These are phyloP conservation scores for Tenualosa ilisha DNA, from an alignment of 2,797 vertebrate genomes.

Conservation along the genomic window DNA sequence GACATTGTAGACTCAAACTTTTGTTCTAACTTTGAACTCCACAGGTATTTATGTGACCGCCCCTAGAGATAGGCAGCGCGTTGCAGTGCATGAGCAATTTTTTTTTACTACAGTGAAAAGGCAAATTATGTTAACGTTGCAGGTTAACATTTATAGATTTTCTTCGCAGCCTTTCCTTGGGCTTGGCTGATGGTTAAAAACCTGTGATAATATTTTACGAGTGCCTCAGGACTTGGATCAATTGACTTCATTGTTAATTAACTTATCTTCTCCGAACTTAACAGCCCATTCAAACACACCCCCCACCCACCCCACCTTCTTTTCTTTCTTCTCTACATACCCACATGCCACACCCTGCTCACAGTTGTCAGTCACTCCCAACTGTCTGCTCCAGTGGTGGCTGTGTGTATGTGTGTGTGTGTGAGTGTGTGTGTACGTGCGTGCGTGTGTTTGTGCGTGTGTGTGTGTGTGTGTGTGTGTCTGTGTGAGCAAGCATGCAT, in stretches of 20 bases:
- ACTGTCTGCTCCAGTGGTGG: constrained; percentile 39
- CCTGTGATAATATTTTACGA: constrained; percentile 46
- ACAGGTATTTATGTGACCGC: background rate
- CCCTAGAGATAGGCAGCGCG: background rate
- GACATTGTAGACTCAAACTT: background rate
- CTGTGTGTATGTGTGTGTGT: constrained; percentile 39
- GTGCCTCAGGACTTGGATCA: constrained; percentile 27
- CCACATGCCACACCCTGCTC: constrained; percentile 25
- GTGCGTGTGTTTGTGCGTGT: no score
- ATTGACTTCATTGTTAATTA: constrained; percentile 41
- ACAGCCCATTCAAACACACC: background rate
- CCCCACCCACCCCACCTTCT: constrained; percentile 15
- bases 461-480: no score
- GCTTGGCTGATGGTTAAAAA: constrained; percentile 29
- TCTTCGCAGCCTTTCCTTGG: background rate
- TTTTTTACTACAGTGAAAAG: background rate
- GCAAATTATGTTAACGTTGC: background rate
- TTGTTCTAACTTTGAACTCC: background rate
- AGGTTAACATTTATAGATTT: background rate
- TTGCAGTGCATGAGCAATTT: background rate
- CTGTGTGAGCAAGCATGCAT: no score
- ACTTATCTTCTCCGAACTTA: constrained; percentile 30
- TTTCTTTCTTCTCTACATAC: constrained; percentile 3
- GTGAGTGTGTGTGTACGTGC: background rate
- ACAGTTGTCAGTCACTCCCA: constrained; percentile 33